A percentile compares a stretch with the other conserved stretches of the same genome.
phyloP scores from a whole-genome alignment of 2,113 vertebrate species.

The Nothoprocta perdicaria region DNA sequence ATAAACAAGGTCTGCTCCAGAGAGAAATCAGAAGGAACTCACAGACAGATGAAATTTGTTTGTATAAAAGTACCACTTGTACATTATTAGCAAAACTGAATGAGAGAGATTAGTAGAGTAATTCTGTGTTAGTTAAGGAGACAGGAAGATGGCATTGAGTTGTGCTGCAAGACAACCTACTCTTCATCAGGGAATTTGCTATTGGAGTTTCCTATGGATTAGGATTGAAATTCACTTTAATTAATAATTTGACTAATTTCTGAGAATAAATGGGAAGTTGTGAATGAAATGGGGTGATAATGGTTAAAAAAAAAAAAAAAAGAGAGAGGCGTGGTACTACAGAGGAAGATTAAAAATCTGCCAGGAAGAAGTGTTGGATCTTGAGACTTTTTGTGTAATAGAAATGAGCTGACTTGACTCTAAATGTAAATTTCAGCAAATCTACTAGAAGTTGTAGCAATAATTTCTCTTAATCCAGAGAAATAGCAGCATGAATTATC shows the following conservation, averaged over 20 bases:
- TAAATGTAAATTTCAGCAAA: background rate
- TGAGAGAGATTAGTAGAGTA: background rate
- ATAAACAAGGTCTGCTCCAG: background rate
- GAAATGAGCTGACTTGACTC: background rate
- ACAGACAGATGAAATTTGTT: background rate
- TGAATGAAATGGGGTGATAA: background rate
- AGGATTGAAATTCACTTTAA: background rate
- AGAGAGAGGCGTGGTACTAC: background rate
- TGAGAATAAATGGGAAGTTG: background rate
- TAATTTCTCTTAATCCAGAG: background rate
- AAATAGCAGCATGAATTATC: background rate
- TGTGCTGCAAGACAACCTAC: background rate
- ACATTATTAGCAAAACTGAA: slow-evolving; percentile 31
- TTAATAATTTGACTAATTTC: background rate
- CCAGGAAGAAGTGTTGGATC: background rate
- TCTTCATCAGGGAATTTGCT: background rate
- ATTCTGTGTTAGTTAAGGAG: slow-evolving; percentile 18
- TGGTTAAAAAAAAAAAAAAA: background rate
- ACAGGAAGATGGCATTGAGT: background rate
- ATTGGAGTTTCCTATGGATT: background rate
- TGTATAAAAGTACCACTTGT: slow-evolving; percentile 9
- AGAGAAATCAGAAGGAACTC: slow-evolving; percentile 5
- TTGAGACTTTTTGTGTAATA: background rate
- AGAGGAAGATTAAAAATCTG: background rate
- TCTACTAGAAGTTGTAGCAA: background rate